Base-by-base conservation (phyloP, 2,113 vertebrate genomes). In the Butorides virescens region DNA sequence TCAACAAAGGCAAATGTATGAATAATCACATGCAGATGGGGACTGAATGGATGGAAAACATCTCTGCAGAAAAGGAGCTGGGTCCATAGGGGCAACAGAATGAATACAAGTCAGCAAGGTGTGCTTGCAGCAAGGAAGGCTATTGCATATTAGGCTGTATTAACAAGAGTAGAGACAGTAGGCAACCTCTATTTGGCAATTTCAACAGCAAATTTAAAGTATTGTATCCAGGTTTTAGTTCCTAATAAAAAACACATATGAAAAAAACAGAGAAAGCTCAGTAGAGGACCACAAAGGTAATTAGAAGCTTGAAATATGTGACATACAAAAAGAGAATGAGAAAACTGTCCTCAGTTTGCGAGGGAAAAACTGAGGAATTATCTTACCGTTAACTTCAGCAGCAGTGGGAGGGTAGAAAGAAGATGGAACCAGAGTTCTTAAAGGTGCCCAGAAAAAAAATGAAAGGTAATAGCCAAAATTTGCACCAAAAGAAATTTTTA, bases 401-500 rank as follows among this genome's bases (percentile, higher is more conserved):
- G 13, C 12, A 66, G 10, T 34, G 47, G 4, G 6, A 49, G 13
- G 27, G 25, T 39, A 68, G 10, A 59, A 82, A 71, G 50, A 85
- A 56, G 56, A 58, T 10, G 16, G 15, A 88, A 71, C 11, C 7
- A 63, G 36, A 81, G 5, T 25, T 63, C 34, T 39, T 37, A 50
- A 6, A 63, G 27, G 32, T 50, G 23, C 4, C 14, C 14, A 26
- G 34, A 6, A 65, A 63, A 53, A 4, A 46, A 80, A 76, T 29
- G 0, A 90, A 75, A 47, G 5, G 0, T 25, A 63, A 80, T 5
- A 4, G 6, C 9, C 5, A 44, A 27, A 53, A 44, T 13, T 39
- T 67, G 6, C 18, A 85, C 10, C 7, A 76, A 63, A 72, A 39
- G 2, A 79, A 39, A 39, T 71, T 50, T 59, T 68, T 2, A 36